Conservation (phyloP, 2,113 vertebrate genomes). For the Cavia porcellus region DNA sequence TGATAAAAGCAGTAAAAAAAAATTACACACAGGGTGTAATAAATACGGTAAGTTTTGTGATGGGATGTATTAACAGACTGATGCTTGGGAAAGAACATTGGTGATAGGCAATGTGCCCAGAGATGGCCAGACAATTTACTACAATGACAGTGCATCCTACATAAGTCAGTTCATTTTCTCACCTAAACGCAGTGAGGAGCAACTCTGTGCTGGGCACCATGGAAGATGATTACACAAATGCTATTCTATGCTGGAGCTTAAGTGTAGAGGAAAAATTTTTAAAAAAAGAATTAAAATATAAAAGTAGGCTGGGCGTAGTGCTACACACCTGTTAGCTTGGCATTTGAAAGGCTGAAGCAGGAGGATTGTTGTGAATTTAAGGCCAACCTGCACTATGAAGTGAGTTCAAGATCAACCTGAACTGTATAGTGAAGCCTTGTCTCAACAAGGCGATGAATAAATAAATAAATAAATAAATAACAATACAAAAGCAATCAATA, state of each 20-base stretch:
- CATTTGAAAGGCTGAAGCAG: too few relatives aligned
- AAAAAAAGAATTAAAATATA: neutral
- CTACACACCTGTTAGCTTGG: too few relatives aligned
- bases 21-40: conserved; percentile 69
- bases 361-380: too few relatives aligned
- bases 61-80: conserved; percentile 27
- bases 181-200: neutral
- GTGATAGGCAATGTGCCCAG: conserved; percentile 47
- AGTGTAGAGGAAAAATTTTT: neutral
- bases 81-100: conserved; percentile 78
- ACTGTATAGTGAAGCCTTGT: too few relatives aligned
- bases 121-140: conserved; percentile 48
- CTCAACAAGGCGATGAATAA: too few relatives aligned
- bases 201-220: neutral
- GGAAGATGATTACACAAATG: neutral
- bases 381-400: too few relatives aligned
- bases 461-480: too few relatives aligned
- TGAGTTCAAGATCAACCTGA: too few relatives aligned
- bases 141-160: neutral
- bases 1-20: conserved; percentile 80
- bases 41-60: conserved; percentile 80
- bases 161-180: neutral
- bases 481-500: neutral
- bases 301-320: too few relatives aligned
- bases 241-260: neutral